These are phyloP conservation scores for Corapipo altera DNA, from an alignment of 2,113 vertebrate species.

Conservation along the genomic window DNA sequence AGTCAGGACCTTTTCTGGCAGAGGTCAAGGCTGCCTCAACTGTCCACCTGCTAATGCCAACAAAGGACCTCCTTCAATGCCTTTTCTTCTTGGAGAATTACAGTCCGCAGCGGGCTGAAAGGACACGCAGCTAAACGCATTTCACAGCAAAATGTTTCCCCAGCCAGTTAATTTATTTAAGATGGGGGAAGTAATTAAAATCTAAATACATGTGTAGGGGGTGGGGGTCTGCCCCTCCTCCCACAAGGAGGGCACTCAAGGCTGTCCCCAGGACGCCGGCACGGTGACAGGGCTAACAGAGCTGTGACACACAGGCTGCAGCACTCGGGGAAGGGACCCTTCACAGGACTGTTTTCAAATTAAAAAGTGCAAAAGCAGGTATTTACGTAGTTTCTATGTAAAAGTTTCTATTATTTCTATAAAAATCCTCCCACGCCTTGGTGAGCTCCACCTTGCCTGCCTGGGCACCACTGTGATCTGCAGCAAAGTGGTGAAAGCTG, in stretches of 20 bases:
- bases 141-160: slow-evolving; percentile 43
- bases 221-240: slow-evolving; percentile 54
- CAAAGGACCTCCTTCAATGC: slow-evolving; percentile 57
- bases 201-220: slow-evolving; percentile 59
- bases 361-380: not conserved
- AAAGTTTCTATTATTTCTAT: not conserved
- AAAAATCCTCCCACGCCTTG: slow-evolving; percentile 68
- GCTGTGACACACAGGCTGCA: not conserved
- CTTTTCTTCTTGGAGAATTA: slow-evolving; percentile 43
- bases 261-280: not conserved
- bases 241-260: slow-evolving; percentile 3
- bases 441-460: slow-evolving; percentile 76
- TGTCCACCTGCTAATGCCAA: slow-evolving; percentile 60
- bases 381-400: slow-evolving; percentile 65
- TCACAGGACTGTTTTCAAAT: not conserved
- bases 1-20: slow-evolving; percentile 44
- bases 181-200: slow-evolving; percentile 65
- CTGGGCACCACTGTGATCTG: slow-evolving; percentile 78
- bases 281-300: not conserved
- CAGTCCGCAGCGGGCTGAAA: slow-evolving; percentile 21
- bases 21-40: slow-evolving; percentile 62
- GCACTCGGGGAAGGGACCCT: not conserved
- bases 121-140: slow-evolving; percentile 20
- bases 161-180: slow-evolving; percentile 31
- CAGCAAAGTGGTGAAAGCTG: not conserved